These are phyloP conservation scores for Vanacampus margaritifer DNA, from an alignment of 2,113 vertebrate genomes.

Conservation along the genomic window DNA sequence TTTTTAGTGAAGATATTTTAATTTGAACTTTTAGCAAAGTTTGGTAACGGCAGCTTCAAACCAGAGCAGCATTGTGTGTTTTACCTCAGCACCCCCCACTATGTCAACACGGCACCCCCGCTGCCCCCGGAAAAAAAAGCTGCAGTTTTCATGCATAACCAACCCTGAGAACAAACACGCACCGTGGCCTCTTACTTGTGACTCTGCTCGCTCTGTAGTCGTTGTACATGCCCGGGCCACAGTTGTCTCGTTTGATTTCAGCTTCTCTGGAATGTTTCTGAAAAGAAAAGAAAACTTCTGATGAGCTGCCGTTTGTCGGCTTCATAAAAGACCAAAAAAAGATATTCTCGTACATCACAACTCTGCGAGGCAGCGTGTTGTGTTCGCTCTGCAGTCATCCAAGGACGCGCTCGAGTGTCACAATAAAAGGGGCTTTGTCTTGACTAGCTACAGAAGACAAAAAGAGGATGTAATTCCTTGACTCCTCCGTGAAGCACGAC, in stretches of 20 bases:
- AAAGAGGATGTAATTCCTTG: conserved; percentile 46
- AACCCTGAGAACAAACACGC: neutral
- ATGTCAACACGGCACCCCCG: neutral
- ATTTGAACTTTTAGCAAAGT: neutral
- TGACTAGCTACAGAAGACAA: conserved; percentile 42
- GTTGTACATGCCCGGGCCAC: conserved; percentile 66
- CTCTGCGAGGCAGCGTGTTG: neutral
- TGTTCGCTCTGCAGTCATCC: conserved; percentile 25
- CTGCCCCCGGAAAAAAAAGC: neutral
- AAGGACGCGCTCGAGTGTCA: conserved; percentile 27
- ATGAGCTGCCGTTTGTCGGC: conserved; percentile 28
- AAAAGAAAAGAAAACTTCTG: conserved; percentile 36
- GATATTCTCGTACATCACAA: conserved; percentile 5
- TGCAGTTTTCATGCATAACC: neutral
- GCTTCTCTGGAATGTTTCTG: conserved; percentile 42
- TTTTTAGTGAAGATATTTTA: neutral
- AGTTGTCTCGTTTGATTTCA: conserved; percentile 20
- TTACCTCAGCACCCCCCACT: neutral
- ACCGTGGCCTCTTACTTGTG: conserved; percentile 58
- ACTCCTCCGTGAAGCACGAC: conserved; percentile 43
- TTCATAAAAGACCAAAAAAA: conserved; percentile 15
- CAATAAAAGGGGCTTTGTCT: conserved; percentile 33
- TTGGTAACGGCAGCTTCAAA: neutral
- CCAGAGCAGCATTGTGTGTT: neutral
- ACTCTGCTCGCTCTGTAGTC: conserved; percentile 64